Evolutionary conservation across 2,888 invertebrate genomes (phyloP).

Genomic region (Diaphora mendica): DNA sequence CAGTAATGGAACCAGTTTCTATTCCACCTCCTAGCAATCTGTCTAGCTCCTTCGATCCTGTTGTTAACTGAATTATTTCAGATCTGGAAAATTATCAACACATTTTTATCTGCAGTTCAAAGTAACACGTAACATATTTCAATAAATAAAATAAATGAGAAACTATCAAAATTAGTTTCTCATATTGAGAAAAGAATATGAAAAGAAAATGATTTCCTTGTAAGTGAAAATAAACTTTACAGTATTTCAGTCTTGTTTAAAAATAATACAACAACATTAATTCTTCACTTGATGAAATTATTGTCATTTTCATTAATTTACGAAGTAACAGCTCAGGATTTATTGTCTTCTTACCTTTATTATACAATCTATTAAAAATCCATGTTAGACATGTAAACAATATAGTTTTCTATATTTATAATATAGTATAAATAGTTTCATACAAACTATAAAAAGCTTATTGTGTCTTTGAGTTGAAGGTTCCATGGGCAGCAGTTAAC

Average conservation of each 20-base stretch:
- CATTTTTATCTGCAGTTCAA: not conserved
- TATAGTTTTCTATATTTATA: not conserved
- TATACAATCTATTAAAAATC: not conserved
- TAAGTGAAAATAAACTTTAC: not conserved
- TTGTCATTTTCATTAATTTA: not conserved
- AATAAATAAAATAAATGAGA: not conserved
- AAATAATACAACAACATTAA: not conserved
- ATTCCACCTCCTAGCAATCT: conserved; percentile 97
- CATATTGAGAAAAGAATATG: not conserved
- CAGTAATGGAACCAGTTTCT: conserved; percentile 99
- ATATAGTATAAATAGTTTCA: not conserved
- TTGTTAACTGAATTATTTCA: conserved; percentile 97
- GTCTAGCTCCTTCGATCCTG: conserved; percentile 97
- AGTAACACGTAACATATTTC: not conserved
- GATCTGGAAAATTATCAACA: conserved; percentile 79
- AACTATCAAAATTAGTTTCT: too few relatives aligned
- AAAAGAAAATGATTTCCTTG: not conserved
- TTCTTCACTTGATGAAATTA: not conserved
- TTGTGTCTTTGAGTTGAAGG: too few relatives aligned
- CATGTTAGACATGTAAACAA: conserved; percentile 15
- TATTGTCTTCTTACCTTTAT: not conserved
- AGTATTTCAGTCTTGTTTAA: not conserved
- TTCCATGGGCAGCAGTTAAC: too few relatives aligned
- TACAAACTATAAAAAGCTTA: not conserved
- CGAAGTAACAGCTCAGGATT: not conserved